Evolutionary conservation across 2,888 invertebrate genomes (phyloP).

Genomic region (Pterobdella sp.): DNA sequence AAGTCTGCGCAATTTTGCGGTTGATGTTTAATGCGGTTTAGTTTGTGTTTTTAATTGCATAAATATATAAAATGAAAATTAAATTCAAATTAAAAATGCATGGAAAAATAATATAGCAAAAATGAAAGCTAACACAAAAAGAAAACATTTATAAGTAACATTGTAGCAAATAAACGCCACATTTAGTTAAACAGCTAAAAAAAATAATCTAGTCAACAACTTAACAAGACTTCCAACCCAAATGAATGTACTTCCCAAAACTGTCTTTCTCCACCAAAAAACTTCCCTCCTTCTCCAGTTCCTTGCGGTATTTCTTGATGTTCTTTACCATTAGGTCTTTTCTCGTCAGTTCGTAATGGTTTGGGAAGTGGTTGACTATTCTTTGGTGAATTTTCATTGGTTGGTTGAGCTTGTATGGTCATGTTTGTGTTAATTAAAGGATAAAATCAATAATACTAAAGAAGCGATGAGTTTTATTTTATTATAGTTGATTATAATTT

Average conservation of each 20-base stretch:
- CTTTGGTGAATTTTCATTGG: conserved; percentile 53
- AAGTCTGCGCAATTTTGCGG: conserved; percentile 60
- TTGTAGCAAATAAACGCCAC: too few species aligned
- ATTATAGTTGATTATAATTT: neutral
- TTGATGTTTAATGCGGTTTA: too few species aligned
- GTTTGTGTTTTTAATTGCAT: too few species aligned
- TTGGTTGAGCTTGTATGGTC: neutral
- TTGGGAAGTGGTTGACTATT: conserved; percentile 90
- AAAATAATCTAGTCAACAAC: neutral
- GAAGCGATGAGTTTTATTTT: neutral
- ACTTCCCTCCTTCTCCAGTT: conserved; percentile 81
- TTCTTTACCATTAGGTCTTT: conserved; percentile 93
- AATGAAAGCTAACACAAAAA: neutral
- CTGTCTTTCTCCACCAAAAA: conserved; percentile 75
- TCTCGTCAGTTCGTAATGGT: conserved; percentile 85
- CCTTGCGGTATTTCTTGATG: conserved; percentile 84
- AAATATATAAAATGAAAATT: too few species aligned
- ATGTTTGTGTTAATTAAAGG: neutral
- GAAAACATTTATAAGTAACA: conserved; percentile 5
- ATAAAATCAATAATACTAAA: neutral
- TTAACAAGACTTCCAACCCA: conserved; percentile 42
- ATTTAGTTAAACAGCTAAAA: too few species aligned
- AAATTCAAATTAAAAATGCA: too few species aligned
- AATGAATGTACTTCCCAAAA: conserved; percentile 48
- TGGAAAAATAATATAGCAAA: too few species aligned